Conservation (phyloP, 2,888 invertebrate genomes). For the Meliscaeva auricollis region DNA sequence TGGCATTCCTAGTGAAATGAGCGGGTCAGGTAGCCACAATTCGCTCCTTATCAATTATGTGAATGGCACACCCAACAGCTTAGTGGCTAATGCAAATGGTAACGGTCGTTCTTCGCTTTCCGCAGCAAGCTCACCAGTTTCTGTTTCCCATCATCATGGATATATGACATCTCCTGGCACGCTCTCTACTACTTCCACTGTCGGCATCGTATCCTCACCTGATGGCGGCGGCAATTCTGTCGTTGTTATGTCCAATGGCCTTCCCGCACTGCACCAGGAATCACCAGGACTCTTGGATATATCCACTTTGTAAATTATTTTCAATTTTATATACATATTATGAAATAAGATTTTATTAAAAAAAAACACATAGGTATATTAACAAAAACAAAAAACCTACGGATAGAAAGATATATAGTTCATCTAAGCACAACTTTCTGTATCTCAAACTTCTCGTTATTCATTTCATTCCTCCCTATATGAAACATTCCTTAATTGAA, state of each 20-base stretch:
- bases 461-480: slow-evolving; percentile 27
- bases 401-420: slow-evolving; percentile 60
- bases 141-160: slow-evolving; percentile 68
- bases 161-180: slow-evolving; percentile 70
- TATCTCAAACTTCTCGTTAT: slow-evolving; percentile 62
- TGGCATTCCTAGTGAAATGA: slow-evolving; percentile 70
- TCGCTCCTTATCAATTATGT: slow-evolving; percentile 74
- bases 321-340: slow-evolving; percentile 69
- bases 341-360: slow-evolving; percentile 66
- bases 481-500: slow-evolving; percentile 57
- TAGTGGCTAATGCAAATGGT: slow-evolving; percentile 28
- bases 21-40: slow-evolving; percentile 65
- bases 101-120: slow-evolving; percentile 66
- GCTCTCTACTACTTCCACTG: slow-evolving; percentile 67
- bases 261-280: slow-evolving; percentile 79
- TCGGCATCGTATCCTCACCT: slow-evolving; percentile 72
- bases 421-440: slow-evolving; percentile 65
- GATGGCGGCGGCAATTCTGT: slow-evolving; percentile 76
- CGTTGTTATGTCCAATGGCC: slow-evolving; percentile 71
- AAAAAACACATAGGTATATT: neutral
- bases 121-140: slow-evolving; percentile 69
- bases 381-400: slow-evolving; percentile 29
- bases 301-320: slow-evolving; percentile 83
- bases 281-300: slow-evolving; percentile 83
- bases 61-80: slow-evolving; percentile 52